Evolutionary conservation across 2,113 vertebrate species (phyloP).

Genomic region (Dunckerocampus dactyliophorus): DNA sequence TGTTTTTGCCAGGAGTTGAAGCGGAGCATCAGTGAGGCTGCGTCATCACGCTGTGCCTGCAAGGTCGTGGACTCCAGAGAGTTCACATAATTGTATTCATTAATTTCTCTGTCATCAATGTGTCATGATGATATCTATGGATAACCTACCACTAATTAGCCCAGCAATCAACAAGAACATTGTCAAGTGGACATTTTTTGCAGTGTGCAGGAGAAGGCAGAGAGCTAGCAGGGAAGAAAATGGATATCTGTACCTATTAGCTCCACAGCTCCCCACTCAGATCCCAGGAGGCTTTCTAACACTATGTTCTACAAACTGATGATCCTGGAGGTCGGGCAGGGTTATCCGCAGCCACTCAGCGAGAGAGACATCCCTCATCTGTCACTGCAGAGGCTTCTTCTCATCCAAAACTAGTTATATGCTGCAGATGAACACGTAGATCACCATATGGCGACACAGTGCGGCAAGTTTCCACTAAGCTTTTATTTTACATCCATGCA

Average conservation of each 20-base stretch:
- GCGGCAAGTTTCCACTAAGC: neutral
- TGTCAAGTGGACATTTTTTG: conserved; percentile 46
- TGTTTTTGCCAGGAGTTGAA: too few species aligned
- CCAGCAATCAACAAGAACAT: neutral
- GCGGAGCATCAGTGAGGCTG: too few species aligned
- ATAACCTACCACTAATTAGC: too few species aligned
- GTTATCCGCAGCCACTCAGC: conserved; percentile 49
- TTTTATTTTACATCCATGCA: neutral
- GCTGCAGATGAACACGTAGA: neutral
- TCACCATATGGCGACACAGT: neutral
- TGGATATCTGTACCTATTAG: conserved; percentile 72
- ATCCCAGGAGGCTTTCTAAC: conserved; percentile 60
- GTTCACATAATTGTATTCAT: too few species aligned
- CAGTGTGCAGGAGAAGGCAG: conserved; percentile 49
- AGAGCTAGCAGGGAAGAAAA: conserved; percentile 67
- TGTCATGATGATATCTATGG: too few species aligned
- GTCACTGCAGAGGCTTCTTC: conserved; percentile 50
- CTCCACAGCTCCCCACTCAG: conserved; percentile 52
- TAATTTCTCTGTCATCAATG: too few species aligned
- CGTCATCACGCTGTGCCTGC: too few species aligned
- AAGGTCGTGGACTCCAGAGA: too few species aligned
- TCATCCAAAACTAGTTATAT: conserved; percentile 31
- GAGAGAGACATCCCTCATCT: conserved; percentile 59
- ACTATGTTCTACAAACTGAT: conserved; percentile 69
- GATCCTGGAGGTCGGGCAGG: conserved; percentile 61